A percentile compares a stretch with the other conserved stretches of the same genome.
These are phyloP conservation scores for Aplocera efformata DNA, from an alignment of 2,888 invertebrate genomes.

Conservation along the genomic window DNA sequence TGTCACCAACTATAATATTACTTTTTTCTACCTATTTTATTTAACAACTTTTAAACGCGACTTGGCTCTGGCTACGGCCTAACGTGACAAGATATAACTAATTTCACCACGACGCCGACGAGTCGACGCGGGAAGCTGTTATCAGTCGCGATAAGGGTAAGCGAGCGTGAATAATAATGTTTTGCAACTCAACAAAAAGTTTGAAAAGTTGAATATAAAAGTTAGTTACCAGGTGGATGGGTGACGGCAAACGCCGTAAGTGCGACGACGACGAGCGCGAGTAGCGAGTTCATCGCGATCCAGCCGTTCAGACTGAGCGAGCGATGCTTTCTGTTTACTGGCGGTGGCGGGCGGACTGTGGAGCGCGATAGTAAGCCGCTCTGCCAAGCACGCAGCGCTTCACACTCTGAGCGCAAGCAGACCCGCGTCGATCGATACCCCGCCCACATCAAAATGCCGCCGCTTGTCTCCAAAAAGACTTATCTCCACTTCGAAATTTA, in stretches of 20 bases:
- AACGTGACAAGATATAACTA: constrained; percentile 9
- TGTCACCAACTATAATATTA: not conserved
- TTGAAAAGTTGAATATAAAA: constrained; percentile 12
- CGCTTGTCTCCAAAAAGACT: constrained; percentile 20
- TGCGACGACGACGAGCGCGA: constrained; percentile 37
- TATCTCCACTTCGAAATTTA: constrained; percentile 20
- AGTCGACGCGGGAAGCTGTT: constrained; percentile 22
- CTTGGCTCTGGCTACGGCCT: constrained; percentile 1
- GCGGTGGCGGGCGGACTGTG: constrained; percentile 19
- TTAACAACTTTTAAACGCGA: constrained; percentile 3
- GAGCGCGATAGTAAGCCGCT: constrained; percentile 10
- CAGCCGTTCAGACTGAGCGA: constrained; percentile 32
- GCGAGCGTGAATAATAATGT: constrained; percentile 5
- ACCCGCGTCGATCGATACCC: constrained; percentile 71
- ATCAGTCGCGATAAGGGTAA: constrained; percentile 27
- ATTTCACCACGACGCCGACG: constrained; percentile 11
- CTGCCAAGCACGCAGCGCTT: constrained; percentile 18
- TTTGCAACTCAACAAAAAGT: constrained; percentile 11
- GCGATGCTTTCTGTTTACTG: constrained; percentile 49
- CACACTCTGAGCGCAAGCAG: constrained; percentile 45
- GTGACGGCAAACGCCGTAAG: constrained; percentile 48
- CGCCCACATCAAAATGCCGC: constrained; percentile 64
- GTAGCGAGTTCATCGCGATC: constrained; percentile 51
- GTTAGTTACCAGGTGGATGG: constrained; percentile 53
- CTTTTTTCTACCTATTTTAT: not conserved